Evolutionary conservation across 2,113 vertebrate species (phyloP).

Genomic region (Catharus minimus): DNA sequence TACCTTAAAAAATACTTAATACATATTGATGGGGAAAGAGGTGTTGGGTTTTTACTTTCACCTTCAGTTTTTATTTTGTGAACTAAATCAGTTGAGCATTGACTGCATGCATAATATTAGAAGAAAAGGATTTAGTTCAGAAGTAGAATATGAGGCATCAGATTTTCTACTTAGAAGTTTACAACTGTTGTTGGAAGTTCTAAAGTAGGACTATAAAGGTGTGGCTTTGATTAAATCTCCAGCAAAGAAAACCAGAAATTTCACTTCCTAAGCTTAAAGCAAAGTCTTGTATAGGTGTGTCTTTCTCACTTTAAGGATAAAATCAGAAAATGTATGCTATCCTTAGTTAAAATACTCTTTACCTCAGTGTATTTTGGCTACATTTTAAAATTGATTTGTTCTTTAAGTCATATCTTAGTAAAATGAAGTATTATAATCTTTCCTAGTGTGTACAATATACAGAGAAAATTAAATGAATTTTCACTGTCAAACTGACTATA

Average conservation of each 20-base stretch:
- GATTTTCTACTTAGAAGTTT: background rate
- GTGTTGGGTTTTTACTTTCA: background rate
- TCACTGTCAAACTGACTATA: background rate
- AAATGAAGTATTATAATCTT: background rate
- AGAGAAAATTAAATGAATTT: background rate
- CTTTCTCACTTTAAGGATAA: background rate
- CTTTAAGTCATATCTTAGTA: background rate
- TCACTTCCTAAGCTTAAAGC: background rate
- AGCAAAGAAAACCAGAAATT: background rate
- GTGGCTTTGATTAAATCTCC: background rate
- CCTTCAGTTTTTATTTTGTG: background rate
- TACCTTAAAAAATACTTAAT: background rate
- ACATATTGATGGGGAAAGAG: background rate
- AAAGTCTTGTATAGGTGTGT: background rate
- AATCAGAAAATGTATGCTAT: background rate
- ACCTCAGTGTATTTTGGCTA: background rate
- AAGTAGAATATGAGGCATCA: background rate
- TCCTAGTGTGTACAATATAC: background rate
- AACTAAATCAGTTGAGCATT: background rate
- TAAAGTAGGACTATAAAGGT: background rate
- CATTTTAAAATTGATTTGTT: background rate
- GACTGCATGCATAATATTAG: background rate
- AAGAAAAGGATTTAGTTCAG: background rate
- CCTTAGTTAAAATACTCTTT: background rate
- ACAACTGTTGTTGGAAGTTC: background rate